phyloP scores from a whole-genome alignment of 1,140 invertebrate genomes.

The Capitella teleta region DNA sequence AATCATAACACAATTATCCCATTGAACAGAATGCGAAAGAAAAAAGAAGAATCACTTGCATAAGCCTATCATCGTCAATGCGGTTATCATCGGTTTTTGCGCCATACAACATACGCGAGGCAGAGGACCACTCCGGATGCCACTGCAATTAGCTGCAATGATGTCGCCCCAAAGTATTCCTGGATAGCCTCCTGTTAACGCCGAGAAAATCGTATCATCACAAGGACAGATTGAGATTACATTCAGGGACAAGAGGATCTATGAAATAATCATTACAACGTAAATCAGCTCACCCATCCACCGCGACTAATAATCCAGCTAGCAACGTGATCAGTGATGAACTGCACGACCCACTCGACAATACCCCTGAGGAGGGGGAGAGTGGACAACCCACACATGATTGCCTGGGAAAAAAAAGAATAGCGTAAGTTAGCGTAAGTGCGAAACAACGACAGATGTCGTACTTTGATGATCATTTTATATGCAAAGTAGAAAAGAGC shows the following conservation, averaged over 20 bases:
- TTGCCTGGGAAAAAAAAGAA: constrained; percentile 25
- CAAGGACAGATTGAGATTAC: background rate
- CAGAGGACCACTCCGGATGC: no score
- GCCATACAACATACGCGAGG: no score
- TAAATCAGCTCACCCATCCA: constrained; percentile 32
- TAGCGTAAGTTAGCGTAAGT: background rate
- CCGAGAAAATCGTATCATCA: background rate
- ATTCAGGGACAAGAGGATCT: background rate
- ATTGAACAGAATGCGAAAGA: no score
- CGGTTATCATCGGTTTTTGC: no score
- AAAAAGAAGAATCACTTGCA: no score
- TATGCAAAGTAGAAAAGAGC: constrained; percentile 40
- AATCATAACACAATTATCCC: no score
- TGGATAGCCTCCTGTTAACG: constrained; percentile 26
- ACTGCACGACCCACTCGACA: constrained; percentile 36
- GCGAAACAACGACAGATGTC: background rate
- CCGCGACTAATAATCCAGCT: constrained; percentile 37
- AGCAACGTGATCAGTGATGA: constrained; percentile 35
- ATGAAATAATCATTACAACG: background rate
- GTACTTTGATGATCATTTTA: constrained; percentile 38
- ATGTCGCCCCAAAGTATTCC: constrained; percentile 32
- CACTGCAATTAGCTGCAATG: constrained; percentile 18
- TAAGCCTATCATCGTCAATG: no score
- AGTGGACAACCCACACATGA: constrained; percentile 17
- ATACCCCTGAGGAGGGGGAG: constrained; percentile 33